Conservation (phyloP, 2,888 invertebrate genomes). For the Microdon myrmicae region DNA sequence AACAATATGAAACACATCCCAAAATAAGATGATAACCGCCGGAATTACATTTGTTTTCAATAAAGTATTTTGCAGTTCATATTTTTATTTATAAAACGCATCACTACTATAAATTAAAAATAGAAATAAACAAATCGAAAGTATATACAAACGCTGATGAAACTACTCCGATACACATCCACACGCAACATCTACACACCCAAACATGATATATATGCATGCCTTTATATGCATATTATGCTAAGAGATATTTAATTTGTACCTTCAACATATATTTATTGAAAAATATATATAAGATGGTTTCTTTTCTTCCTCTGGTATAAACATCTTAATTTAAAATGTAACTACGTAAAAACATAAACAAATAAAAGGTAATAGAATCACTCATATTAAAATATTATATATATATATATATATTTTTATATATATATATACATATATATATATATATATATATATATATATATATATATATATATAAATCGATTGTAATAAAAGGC, state of each 20-base stretch:
- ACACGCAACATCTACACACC: too few species aligned
- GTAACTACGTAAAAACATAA: slow-evolving; percentile 9
- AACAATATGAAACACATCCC: too few species aligned
- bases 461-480: slow-evolving; percentile 18
- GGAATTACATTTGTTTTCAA: too few species aligned
- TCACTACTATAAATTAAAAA: too few species aligned
- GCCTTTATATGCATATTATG: too few species aligned
- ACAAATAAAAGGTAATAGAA: slow-evolving; percentile 9
- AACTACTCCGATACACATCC: too few species aligned
- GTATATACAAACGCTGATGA: too few species aligned
- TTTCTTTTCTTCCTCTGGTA: slow-evolving; percentile 43
- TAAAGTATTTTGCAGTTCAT: too few species aligned
- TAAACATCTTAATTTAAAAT: slow-evolving; percentile 18
- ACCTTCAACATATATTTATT: slow-evolving; percentile 18
- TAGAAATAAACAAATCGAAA: too few species aligned
- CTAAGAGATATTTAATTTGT: slow-evolving; percentile 22
- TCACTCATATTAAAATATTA: slow-evolving; percentile 8
- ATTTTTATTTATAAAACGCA: too few species aligned
- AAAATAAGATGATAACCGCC: too few species aligned
- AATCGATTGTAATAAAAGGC: slow-evolving; percentile 30
- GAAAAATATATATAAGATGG: slow-evolving; percentile 33
- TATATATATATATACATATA: slow-evolving; percentile 20
- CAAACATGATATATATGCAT: too few species aligned
- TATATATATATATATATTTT: slow-evolving; percentile 10
- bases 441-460: slow-evolving; percentile 30